Conservation (phyloP, 2,113 vertebrate species). For the Brachypodius melanocephalos region DNA sequence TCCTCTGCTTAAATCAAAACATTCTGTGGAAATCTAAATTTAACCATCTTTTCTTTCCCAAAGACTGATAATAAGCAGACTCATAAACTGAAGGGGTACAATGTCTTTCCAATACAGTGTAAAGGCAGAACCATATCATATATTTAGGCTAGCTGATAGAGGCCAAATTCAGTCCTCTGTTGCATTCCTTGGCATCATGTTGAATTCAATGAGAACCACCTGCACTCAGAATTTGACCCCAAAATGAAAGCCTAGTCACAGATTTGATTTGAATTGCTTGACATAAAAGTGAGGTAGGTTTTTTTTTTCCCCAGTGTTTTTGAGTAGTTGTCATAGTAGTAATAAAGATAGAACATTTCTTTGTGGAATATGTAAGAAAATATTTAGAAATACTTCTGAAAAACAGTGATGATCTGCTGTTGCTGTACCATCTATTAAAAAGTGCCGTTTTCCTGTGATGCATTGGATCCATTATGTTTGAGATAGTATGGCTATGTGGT, state of each 20-base stretch:
- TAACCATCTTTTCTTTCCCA: slow-evolving; percentile 18
- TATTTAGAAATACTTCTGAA: neutral
- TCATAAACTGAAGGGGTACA: neutral
- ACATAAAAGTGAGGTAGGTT: neutral
- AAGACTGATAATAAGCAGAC: slow-evolving; percentile 45
- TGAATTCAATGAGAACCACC: slow-evolving; percentile 48
- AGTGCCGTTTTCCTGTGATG: neutral
- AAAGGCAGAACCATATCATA: neutral
- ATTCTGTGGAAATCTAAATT: slow-evolving; percentile 44
- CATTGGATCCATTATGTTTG: neutral
- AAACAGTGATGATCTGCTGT: neutral
- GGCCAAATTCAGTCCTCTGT: slow-evolving; percentile 22
- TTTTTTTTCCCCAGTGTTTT: neutral
- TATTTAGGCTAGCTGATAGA: slow-evolving; percentile 18
- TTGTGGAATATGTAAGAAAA: neutral
- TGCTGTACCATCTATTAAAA: neutral
- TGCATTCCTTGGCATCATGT: slow-evolving; percentile 27
- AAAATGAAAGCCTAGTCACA: neutral
- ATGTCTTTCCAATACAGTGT: slow-evolving; percentile 23
- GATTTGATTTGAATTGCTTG: slow-evolving; percentile 30
- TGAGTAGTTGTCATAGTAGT: neutral
- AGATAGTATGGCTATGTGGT: neutral
- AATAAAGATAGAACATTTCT: neutral
- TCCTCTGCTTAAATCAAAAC: slow-evolving; percentile 58
- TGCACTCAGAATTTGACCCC: slow-evolving; percentile 8